A percentile compares a stretch with the other conserved stretches of the same genome.
phyloP scores from a whole-genome alignment of 2,888 invertebrate species.

The Suillia variegata region DNA sequence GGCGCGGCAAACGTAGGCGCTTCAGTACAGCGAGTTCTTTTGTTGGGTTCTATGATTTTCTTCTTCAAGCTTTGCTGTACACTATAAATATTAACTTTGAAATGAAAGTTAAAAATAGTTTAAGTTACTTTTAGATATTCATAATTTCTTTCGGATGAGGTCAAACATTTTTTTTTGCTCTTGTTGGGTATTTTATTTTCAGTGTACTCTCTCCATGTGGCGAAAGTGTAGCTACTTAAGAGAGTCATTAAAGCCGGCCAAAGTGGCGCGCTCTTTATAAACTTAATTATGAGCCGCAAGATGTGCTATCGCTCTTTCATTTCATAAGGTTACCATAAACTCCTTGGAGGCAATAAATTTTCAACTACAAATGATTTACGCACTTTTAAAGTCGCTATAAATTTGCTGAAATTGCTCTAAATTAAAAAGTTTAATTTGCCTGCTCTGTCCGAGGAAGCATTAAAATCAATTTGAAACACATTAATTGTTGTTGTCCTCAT shows the following conservation, averaged over 20 bases:
- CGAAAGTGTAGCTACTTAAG: neutral
- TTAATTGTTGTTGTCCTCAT: neutral
- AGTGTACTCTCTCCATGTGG: neutral
- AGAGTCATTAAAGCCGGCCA: neutral
- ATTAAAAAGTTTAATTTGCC: neutral
- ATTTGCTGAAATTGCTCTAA: neutral
- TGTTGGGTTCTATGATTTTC: no score
- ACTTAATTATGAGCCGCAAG: conserved; percentile 1
- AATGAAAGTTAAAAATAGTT: no score
- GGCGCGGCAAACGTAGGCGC: no score
- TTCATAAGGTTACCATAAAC: no score
- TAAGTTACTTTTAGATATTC: no score
- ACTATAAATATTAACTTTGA: no score
- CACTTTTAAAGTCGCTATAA: neutral
- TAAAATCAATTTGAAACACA: conserved; percentile 1
- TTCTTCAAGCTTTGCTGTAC: no score
- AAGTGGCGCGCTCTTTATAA: neutral
- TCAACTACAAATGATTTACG: no score
- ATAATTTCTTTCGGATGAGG: no score
- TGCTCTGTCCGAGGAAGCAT: neutral
- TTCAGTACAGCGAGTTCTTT: no score
- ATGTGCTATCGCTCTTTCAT: no score
- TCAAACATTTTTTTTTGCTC: neutral
- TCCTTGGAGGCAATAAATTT: no score
- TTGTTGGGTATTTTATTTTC: neutral